Conservation (phyloP, 2,888 invertebrate species). For the Galeopsomyia nigrocyanea region DNA sequence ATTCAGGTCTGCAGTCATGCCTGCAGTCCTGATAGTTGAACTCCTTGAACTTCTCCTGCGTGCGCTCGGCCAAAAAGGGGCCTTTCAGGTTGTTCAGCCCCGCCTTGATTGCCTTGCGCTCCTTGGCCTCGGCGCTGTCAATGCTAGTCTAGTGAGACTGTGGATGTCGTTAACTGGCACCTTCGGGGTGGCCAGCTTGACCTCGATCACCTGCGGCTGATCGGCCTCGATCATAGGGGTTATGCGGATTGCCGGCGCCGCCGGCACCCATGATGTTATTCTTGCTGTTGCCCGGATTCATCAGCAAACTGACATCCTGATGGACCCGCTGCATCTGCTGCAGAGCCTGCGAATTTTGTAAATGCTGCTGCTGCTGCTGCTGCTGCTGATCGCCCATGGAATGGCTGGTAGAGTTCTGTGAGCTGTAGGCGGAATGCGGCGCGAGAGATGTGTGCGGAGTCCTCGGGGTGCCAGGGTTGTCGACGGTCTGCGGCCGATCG, state of each 20-base stretch:
- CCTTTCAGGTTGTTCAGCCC: constrained; percentile 89
- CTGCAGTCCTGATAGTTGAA: constrained; percentile 95
- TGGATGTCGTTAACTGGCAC: no score
- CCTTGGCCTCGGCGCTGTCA: constrained; percentile 87
- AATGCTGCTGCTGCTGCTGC: constrained; percentile 62
- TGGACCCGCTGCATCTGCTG: constrained; percentile 70
- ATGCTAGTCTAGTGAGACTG: no score
- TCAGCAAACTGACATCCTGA: constrained; percentile 51
- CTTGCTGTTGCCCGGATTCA: constrained; percentile 61
- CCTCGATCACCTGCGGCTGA: no score
- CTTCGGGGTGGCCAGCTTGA: no score
- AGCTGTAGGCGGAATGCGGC: constrained; percentile 53
- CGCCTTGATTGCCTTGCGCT: constrained; percentile 87
- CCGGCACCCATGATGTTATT: constrained; percentile 91
- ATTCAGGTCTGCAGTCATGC: constrained; percentile 95
- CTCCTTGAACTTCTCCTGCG: constrained; percentile 91
- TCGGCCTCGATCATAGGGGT: no score
- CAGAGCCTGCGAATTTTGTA: constrained; percentile 65
- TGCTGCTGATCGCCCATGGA: constrained; percentile 70
- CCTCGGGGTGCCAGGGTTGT: constrained; percentile 73
- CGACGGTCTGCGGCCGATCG: constrained; percentile 74
- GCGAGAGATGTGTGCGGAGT: constrained; percentile 67
- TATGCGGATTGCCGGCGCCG: constrained; percentile 70
- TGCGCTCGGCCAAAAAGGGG: constrained; percentile 90
- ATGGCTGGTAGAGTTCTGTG: constrained; percentile 71